These are phyloP conservation scores for Contarinia nasturtii DNA, from an alignment of 1,140 invertebrate species.

Conservation along the genomic window DNA sequence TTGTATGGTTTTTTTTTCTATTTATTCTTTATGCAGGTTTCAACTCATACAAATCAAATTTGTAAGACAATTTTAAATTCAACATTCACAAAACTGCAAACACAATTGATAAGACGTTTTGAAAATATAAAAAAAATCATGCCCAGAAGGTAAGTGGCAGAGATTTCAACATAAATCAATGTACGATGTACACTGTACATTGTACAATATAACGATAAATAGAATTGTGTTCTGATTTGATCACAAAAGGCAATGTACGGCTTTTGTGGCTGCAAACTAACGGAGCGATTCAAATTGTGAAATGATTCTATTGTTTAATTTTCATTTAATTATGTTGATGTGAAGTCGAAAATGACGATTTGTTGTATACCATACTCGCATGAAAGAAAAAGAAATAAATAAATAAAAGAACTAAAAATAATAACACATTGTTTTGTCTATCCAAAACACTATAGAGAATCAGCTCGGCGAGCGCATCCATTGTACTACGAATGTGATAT, in stretches of 20 bases:
- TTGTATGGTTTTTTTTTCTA: constrained; percentile 6
- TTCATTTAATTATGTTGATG: too few relatives aligned
- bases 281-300: background rate
- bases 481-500: constrained; percentile 74
- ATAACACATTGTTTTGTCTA: too few relatives aligned
- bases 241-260: too few relatives aligned
- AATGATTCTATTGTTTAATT: background rate
- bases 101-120: constrained; percentile 58
- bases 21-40: constrained; percentile 38
- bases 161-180: background rate
- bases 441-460: constrained; percentile 35
- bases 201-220: too few relatives aligned
- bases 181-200: background rate
- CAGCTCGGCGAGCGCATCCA: constrained; percentile 62
- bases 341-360: too few relatives aligned
- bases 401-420: too few relatives aligned
- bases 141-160: constrained; percentile 33
- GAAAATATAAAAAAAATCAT: constrained; percentile 74
- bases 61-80: constrained; percentile 59
- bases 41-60: constrained; percentile 52
- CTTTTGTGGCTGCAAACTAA: background rate
- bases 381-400: too few relatives aligned
- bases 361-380: too few relatives aligned
- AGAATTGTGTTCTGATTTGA: background rate
- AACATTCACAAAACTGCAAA: constrained; percentile 60